Evolutionary conservation across 2,113 vertebrate genomes (phyloP).

Genomic region (Enhydra lutris): DNA sequence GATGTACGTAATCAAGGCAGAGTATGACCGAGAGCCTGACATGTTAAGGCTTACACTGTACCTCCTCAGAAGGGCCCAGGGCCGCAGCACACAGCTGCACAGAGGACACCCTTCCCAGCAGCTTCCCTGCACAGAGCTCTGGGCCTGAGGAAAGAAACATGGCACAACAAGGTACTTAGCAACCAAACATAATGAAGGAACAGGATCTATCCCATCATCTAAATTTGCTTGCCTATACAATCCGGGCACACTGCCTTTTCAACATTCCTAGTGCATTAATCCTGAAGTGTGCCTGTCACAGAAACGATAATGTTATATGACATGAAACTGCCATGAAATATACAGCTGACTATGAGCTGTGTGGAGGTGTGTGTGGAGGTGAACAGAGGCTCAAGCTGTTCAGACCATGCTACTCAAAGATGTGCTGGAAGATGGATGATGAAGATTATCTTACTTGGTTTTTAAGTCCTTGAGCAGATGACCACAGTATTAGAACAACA

Average conservation of each 20-base stretch:
- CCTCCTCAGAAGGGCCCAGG: neutral
- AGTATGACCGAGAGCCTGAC: neutral
- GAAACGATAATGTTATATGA: neutral
- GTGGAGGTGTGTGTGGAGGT: no score
- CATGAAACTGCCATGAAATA: neutral
- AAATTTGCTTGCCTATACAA: no score
- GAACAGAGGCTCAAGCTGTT: neutral
- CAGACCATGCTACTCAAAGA: neutral
- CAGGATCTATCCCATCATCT: neutral
- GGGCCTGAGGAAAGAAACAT: neutral
- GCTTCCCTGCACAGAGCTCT: fast-evolving
- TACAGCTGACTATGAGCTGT: neutral
- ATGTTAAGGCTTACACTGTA: neutral
- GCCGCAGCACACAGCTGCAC: neutral
- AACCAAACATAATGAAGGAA: neutral
- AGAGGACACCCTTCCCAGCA: fast-evolving
- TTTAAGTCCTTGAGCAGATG: neutral
- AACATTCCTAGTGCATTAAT: neutral
- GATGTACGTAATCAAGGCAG: neutral
- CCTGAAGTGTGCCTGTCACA: neutral
- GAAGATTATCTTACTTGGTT: neutral
- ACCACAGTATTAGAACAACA: neutral
- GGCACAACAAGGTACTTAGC: no score
- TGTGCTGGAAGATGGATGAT: neutral
- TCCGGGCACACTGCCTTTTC: neutral